Evolutionary conservation across 2,797 vertebrate genomes (phyloP), one percentile per base, ranked within the genome.

Genomic region (Momotus momota): DNA sequence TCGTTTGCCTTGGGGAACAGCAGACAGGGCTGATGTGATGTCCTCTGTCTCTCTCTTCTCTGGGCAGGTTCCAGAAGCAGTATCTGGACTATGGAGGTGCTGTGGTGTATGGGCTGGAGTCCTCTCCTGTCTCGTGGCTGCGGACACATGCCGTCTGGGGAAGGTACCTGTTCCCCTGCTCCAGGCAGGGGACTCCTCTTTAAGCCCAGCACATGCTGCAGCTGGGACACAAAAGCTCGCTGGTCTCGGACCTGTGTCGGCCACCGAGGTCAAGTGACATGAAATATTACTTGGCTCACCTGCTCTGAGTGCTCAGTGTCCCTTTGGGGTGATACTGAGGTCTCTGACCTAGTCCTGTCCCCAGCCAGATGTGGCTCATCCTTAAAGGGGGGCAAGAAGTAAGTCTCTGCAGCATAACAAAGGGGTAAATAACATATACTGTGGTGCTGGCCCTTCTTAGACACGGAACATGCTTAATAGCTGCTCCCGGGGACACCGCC

Each of bases 61-160:
- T 3, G 15, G 48, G 9, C 96, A 99, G 99, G 94, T 86, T 99
- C 87, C 98, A 98, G 95, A 98, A 98, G 60, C 98, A 98, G 11
- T 99, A 98, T 94, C 80, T 99, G 97, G 98, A 98, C 57, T 99
- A 99, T 5, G 99, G 99, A 14, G 98, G 99, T 35, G 97, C 97
- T 0, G 91, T 99, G 98, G 98, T 99, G 98, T 98, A 98, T 0
- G 98, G 99, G 35, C 98, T 99, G 97, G 99, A 99, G 85, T 98
- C 99, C 7, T 94, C 92, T 60, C 97, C 98, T 23, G 97, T 97
- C 1, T 75, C 98, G 0, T 99, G 99, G 98, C 96, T 99, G 83
- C 98, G 98, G 93, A 98, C 97, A 88, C 98, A 99, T 16, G 98
- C 99, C 0, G 19, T 97, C 20, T 99, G 98, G 99, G 99, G 99